A percentile compares a stretch with the other conserved stretches of the same genome.
These are phyloP conservation scores for Sebastes itinus DNA, from an alignment of 2,797 vertebrate species.

Conservation along the genomic window DNA sequence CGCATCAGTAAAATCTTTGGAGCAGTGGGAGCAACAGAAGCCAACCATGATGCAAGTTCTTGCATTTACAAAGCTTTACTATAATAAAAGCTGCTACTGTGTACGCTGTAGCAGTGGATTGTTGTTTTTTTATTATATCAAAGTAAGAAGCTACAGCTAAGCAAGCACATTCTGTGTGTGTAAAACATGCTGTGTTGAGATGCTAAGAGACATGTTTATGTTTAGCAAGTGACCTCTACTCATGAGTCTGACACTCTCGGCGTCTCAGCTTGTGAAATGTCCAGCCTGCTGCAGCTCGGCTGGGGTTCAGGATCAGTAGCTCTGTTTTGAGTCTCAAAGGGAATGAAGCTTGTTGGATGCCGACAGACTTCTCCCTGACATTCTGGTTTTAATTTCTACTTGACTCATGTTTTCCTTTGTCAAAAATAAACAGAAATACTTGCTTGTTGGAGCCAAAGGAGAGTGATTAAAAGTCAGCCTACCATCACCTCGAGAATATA, in stretches of 20 bases:
- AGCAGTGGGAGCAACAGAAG: neutral
- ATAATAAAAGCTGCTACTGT: neutral
- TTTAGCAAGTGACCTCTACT: constrained; percentile 28
- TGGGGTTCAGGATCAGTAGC: constrained; percentile 16
- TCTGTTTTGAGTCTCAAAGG: constrained; percentile 17
- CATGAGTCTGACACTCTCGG: constrained; percentile 24
- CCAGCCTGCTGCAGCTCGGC: constrained; percentile 14
- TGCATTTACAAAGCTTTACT: neutral
- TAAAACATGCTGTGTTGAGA: neutral
- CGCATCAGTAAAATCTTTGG: constrained; percentile 18
- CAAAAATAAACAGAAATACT: neutral
- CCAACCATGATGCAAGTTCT: constrained; percentile 14
- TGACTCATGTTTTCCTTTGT: neutral
- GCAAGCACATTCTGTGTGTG: neutral
- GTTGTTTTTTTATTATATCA: neutral
- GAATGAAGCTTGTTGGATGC: constrained; percentile 5
- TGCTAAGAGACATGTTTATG: constrained; percentile 6
- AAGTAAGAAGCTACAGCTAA: neutral
- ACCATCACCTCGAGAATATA: neutral
- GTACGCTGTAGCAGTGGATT: neutral
- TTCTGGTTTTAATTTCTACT: neutral
- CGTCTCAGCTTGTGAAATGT: constrained; percentile 21
- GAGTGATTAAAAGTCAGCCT: neutral
- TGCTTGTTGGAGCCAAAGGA: neutral
- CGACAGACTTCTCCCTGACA: neutral